Conservation (phyloP, 2,113 vertebrate species). For the Pterocles burchelli region DNA sequence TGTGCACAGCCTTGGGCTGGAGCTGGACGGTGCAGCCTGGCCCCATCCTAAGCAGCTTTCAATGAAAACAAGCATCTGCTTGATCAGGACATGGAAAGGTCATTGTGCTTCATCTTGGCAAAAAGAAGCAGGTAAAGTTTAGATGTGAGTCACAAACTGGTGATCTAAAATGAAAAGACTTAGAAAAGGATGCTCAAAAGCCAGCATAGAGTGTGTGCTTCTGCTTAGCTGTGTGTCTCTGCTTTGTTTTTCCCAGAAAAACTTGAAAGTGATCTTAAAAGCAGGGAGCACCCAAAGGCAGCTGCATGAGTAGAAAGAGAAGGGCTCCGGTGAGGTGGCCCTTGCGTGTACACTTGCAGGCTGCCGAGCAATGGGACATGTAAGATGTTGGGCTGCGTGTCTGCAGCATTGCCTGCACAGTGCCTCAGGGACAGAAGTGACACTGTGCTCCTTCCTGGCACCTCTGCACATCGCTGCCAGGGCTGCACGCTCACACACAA, state of each 20-base stretch:
- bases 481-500: background rate
- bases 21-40: background rate
- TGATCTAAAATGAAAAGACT: background rate
- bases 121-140: background rate
- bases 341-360: rapidly evolving
- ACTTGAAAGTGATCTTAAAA: background rate
- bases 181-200: background rate
- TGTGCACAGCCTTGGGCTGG: rapidly evolving
- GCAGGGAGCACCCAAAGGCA: background rate
- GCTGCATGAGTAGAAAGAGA: background rate
- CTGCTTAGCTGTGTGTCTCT: background rate
- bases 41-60: background rate
- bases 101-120: rapidly evolving
- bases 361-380: background rate
- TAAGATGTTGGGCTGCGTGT: rapidly evolving
- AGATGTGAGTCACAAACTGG: background rate
- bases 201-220: background rate
- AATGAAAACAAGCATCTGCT: background rate
- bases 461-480: rapidly evolving
- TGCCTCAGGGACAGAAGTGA: background rate
- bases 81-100: background rate
- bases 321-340: background rate
- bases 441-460: rapidly evolving
- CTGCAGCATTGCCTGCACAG: rapidly evolving
- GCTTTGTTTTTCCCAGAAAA: background rate